A percentile compares a stretch with the other conserved stretches of the same genome.
These are phyloP conservation scores for Saccopteryx leptura DNA, from an alignment of 2,113 vertebrate species.

Conservation along the genomic window DNA sequence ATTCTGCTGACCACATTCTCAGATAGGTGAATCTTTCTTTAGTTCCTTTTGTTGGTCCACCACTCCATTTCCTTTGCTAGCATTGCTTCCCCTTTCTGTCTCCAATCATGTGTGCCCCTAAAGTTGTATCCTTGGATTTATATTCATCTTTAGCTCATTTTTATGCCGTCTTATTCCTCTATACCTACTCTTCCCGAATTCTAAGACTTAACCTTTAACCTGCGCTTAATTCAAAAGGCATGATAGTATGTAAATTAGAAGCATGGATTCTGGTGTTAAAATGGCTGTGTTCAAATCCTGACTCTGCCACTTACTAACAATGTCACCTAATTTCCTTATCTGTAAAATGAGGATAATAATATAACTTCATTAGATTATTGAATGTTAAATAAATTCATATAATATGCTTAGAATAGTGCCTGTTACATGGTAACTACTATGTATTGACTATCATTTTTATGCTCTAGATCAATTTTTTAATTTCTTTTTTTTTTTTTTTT, in stretches of 20 bases:
- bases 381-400: not conserved
- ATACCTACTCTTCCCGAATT: not conserved
- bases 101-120: not conserved
- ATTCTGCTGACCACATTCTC: not conserved
- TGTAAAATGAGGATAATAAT: not conserved
- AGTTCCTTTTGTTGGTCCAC: not conserved
- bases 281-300: not conserved
- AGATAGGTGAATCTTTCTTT: not conserved
- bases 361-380: not conserved
- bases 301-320: not conserved
- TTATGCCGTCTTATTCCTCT: not conserved
- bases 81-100: not conserved
- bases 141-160: not conserved
- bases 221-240: not conserved
- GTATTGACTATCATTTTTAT: not conserved
- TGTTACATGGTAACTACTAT: not conserved
- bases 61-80: slow-evolving; percentile 3
- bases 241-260: not conserved
- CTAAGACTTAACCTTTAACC: slow-evolving; percentile 28
- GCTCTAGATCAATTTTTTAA: not conserved
- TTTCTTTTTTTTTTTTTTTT: not conserved
- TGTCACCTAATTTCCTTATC: not conserved
- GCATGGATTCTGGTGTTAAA: not conserved
- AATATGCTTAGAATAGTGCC: not conserved
- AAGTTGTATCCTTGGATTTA: not conserved